Conservation (phyloP, 2,797 vertebrate genomes). For the Sebastiscus albofasciatus region DNA sequence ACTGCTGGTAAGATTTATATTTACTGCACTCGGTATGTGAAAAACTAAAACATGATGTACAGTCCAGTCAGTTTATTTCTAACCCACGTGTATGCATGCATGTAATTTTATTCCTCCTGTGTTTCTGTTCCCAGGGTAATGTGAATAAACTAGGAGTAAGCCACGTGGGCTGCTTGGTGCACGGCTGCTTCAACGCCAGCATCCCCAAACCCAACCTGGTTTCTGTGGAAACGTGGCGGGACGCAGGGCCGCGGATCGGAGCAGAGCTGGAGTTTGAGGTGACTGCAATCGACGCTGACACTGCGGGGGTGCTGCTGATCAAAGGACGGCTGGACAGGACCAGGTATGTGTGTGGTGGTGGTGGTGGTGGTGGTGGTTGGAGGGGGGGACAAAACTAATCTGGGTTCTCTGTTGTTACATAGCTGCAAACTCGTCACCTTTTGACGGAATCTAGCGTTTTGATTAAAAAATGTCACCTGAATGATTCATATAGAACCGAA, state of each 20-base stretch:
- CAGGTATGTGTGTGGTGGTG: slow-evolving; percentile 73
- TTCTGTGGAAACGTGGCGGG: slow-evolving; percentile 85
- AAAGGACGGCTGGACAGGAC: slow-evolving; percentile 85
- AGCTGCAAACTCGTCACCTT: background rate
- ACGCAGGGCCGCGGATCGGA: slow-evolving; percentile 85
- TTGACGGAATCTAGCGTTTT: background rate
- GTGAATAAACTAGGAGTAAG: slow-evolving; percentile 93
- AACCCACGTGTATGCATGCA: accelerated
- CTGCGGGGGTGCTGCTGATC: slow-evolving; percentile 92
- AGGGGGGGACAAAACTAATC: background rate
- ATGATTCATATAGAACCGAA: background rate
- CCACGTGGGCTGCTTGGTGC: slow-evolving; percentile 94
- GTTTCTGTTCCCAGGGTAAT: slow-evolving; percentile 82
- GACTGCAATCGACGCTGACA: slow-evolving; percentile 90
- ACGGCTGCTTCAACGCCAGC: slow-evolving; percentile 96
- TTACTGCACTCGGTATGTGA: background rate
- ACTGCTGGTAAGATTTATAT: slow-evolving; percentile 85
- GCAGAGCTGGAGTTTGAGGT: slow-evolving; percentile 90
- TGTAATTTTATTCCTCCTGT: background rate
- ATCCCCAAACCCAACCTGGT: slow-evolving; percentile 90
- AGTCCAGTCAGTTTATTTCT: background rate
- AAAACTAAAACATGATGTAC: background rate
- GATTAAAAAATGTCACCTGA: background rate
- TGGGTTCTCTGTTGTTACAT: background rate
- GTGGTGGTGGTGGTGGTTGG: background rate